Evolutionary conservation across 2,113 vertebrate species (phyloP).

Genomic region (Daubentonia madagascariensis): DNA sequence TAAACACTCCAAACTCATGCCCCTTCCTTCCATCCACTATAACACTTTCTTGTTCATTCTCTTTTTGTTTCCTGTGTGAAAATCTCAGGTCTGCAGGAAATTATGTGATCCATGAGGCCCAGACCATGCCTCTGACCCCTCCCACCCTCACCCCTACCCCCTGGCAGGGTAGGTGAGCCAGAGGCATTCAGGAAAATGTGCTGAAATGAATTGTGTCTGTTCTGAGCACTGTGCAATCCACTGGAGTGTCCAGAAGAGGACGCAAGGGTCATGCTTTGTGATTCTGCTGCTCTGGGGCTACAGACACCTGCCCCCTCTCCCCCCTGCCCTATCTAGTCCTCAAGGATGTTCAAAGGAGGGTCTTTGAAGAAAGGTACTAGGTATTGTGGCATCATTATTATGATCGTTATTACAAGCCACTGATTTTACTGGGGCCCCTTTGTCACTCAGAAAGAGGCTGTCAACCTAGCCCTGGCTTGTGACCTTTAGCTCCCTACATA

Average conservation of each 20-base stretch:
- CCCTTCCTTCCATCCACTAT: neutral
- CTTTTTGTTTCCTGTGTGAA: neutral
- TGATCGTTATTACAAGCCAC: neutral
- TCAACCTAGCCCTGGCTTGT: neutral
- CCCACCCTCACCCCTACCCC: no score
- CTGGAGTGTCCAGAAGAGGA: accelerated
- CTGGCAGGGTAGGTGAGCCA: neutral
- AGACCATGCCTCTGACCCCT: neutral
- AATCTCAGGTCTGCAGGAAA: neutral
- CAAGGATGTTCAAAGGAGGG: neutral
- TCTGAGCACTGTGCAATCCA: accelerated
- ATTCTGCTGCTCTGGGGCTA: neutral
- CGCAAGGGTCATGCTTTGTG: neutral
- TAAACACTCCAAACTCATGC: neutral
- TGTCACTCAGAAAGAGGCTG: neutral
- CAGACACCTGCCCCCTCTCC: accelerated
- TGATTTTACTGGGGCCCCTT: neutral
- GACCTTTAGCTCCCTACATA: accelerated
- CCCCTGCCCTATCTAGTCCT: neutral
- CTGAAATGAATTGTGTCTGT: accelerated
- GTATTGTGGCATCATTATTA: neutral
- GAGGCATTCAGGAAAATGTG: neutral
- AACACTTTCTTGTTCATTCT: neutral
- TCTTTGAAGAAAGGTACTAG: neutral
- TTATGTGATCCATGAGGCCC: neutral